These are phyloP conservation scores for Drosophila barbarae DNA, from an alignment of 2,888 invertebrate genomes.

Conservation along the genomic window DNA sequence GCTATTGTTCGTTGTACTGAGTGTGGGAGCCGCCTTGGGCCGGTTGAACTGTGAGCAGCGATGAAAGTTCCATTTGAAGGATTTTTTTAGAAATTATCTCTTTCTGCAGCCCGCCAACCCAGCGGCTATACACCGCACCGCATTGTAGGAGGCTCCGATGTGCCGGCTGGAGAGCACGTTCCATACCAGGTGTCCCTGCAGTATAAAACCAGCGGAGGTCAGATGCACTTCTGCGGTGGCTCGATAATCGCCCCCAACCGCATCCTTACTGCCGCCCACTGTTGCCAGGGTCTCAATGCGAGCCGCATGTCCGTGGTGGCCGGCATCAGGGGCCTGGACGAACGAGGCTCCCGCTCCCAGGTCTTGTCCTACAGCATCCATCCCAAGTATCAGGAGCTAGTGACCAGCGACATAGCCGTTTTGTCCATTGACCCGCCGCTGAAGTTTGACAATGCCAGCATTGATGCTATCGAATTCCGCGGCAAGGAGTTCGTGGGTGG, in stretches of 20 bases:
- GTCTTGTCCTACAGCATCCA: slow-evolving; percentile 70
- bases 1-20: slow-evolving; percentile 32
- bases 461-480: slow-evolving; percentile 78
- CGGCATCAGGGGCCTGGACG: slow-evolving; percentile 66
- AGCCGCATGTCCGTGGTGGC: slow-evolving; percentile 69
- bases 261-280: slow-evolving; percentile 78
- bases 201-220: slow-evolving; percentile 52
- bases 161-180: slow-evolving; percentile 64
- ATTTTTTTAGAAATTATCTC: no score
- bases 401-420: slow-evolving; percentile 77
- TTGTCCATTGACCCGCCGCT: slow-evolving; percentile 68
- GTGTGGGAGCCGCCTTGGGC: slow-evolving; percentile 8
- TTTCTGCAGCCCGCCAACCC: slow-evolving; percentile 47
- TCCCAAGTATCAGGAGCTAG: slow-evolving; percentile 71
- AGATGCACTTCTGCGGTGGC: slow-evolving; percentile 77
- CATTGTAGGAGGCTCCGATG: slow-evolving; percentile 73
- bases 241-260: slow-evolving; percentile 73
- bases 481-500: slow-evolving; percentile 54
- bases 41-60: slow-evolving; percentile 53
- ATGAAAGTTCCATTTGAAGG: no score
- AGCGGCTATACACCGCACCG: slow-evolving; percentile 46
- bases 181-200: slow-evolving; percentile 79
- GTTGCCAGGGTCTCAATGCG: slow-evolving; percentile 67
- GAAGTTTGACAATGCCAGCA: slow-evolving; percentile 63
- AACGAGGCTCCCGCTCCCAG: slow-evolving; percentile 50